A percentile compares a stretch with the other conserved stretches of the same genome.
Conservation (phyloP, 2,113 vertebrate genomes). For the Lophotis ruficrista region DNA sequence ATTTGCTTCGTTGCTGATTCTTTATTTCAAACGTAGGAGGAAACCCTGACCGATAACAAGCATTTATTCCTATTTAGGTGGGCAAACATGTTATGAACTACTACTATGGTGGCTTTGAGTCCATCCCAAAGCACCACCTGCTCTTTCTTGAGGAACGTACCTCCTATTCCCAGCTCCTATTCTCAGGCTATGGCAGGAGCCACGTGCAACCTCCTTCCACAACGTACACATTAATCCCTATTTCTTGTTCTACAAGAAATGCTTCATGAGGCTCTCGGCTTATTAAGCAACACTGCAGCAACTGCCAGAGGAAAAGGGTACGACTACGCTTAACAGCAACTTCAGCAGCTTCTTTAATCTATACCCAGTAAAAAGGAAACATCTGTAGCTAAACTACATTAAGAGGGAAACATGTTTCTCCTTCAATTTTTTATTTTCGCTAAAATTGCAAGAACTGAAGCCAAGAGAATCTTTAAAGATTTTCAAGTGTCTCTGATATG, state of each 20-base stretch:
- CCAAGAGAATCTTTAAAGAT: not conserved
- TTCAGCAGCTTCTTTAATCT: not conserved
- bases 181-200: not conserved
- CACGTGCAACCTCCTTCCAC: not conserved
- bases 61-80: not conserved
- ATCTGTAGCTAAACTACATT: not conserved
- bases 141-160: not conserved
- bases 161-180: not conserved
- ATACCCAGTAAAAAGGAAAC: not conserved
- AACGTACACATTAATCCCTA: accelerated
- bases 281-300: not conserved
- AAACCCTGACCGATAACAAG: not conserved
- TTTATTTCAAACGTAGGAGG: not conserved
- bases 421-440: not conserved
- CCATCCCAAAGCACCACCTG: not conserved
- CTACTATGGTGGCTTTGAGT: not conserved
- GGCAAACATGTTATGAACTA: not conserved
- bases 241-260: not conserved
- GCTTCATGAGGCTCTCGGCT: not conserved
- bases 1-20: not conserved
- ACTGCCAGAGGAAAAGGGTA: not conserved
- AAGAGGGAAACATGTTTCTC: not conserved
- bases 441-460: not conserved
- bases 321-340: not conserved
- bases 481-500: not conserved